Percentiles rank a stretch among this genome's conserved stretches.
phyloP scores from a whole-genome alignment of 2,888 invertebrate genomes.

The Rhagophthalmus giganteus region DNA sequence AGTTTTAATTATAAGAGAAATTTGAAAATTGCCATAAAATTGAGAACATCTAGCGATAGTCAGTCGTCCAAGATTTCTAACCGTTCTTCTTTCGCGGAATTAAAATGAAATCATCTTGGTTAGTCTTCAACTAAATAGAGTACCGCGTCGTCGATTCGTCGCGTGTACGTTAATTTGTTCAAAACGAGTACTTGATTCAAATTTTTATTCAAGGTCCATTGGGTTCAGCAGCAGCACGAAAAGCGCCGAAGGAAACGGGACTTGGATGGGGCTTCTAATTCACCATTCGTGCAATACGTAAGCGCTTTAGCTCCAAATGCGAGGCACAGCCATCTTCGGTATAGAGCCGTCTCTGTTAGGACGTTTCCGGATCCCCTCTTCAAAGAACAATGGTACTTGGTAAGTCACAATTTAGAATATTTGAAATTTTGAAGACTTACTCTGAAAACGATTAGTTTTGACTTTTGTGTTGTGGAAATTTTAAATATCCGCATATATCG shows the following conservation, averaged over 20 bases:
- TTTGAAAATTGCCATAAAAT: too few relatives aligned
- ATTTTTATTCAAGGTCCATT: conserved; percentile 70
- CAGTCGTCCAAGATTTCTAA: too few relatives aligned
- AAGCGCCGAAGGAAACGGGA: conserved; percentile 87
- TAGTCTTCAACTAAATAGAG: too few relatives aligned
- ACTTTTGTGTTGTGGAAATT: conserved; percentile 20
- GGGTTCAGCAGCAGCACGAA: conserved; percentile 95
- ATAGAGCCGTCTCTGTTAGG: conserved; percentile 56
- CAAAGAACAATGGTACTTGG: conserved; percentile 97
- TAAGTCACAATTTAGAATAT: too few relatives aligned
- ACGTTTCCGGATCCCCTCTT: conserved; percentile 89
- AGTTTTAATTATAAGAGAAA: too few relatives aligned
- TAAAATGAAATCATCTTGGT: too few relatives aligned
- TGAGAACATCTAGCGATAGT: too few relatives aligned
- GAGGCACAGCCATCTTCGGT: conserved; percentile 53
- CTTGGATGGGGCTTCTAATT: conserved; percentile 63
- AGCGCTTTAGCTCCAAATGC: conserved; percentile 57
- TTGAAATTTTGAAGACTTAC: conserved; percentile 15
- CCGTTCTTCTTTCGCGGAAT: too few relatives aligned
- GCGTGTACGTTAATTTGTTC: conserved; percentile 8
- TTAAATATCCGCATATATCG: conserved; percentile 15
- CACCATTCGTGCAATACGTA: conserved; percentile 56
- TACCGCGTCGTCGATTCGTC: too few relatives aligned
- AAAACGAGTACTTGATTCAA: too few relatives aligned
- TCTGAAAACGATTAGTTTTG: conserved; percentile 21